phyloP scores from a whole-genome alignment of 2,797 vertebrate genomes.

The Arctocebus calabarensis region DNA sequence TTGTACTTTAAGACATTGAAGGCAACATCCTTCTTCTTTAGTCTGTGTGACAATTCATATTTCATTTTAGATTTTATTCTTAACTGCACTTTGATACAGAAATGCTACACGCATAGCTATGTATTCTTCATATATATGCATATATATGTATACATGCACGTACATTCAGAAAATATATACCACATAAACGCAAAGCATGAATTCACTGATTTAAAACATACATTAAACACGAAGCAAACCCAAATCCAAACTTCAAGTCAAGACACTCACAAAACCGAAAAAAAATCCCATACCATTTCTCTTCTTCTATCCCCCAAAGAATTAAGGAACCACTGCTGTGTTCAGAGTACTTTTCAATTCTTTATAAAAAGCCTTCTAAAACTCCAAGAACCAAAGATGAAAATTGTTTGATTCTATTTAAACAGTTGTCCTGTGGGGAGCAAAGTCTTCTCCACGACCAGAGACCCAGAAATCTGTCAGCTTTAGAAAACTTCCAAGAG shows the following conservation, averaged over 20 bases:
- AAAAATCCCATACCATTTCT: background rate
- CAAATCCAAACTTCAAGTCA: conserved; percentile 40
- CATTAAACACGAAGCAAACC: conserved; percentile 5
- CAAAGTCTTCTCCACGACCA: conserved; percentile 12
- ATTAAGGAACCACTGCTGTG: conserved; percentile 54
- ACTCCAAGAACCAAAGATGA: conserved; percentile 60
- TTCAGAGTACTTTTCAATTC: conserved; percentile 62
- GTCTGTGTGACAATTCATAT: background rate
- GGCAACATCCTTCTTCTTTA: background rate
- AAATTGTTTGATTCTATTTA: conserved; percentile 77
- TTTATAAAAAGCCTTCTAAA: conserved; percentile 40
- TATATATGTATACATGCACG: background rate
- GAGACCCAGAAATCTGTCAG: conserved; percentile 7
- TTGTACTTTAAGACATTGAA: conserved; percentile 21
- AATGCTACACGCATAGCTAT: background rate
- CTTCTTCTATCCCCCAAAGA: background rate
- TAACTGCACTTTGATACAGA: background rate
- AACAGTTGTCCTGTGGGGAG: conserved; percentile 51
- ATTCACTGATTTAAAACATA: conserved; percentile 15
- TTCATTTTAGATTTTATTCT: conserved; percentile 46
- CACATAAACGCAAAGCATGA: background rate
- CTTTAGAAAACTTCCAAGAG: conserved; percentile 1
- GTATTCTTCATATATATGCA: background rate
- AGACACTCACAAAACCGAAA: background rate
- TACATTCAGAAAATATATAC: background rate